A percentile compares a stretch with the other conserved stretches of the same genome.
Conservation (phyloP, 2,113 vertebrate species). For the Epinephelus fuscoguttatus region DNA sequence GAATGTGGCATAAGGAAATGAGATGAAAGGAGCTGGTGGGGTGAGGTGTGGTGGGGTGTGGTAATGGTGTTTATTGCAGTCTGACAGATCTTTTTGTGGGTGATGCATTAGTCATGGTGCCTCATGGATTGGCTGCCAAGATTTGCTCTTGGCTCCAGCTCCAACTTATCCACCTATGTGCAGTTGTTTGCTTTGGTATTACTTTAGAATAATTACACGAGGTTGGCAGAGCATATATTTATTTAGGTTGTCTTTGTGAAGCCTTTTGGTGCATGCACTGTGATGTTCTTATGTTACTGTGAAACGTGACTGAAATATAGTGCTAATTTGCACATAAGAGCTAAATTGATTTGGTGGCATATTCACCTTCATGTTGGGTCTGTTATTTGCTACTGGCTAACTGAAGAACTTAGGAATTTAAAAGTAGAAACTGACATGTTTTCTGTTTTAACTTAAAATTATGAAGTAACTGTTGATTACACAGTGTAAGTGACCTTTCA, state of each 20-base stretch:
- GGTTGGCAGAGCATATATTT: conserved; percentile 13
- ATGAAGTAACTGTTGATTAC: no score
- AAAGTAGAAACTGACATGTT: no score
- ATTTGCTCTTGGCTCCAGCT: conserved; percentile 43
- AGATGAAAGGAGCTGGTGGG: not conserved
- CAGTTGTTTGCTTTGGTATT: conserved; percentile 25
- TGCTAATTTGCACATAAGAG: not conserved
- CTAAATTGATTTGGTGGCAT: not conserved
- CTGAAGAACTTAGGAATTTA: not conserved
- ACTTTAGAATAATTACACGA: conserved; percentile 23
- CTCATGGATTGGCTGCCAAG: conserved; percentile 40
- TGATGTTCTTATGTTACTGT: not conserved
- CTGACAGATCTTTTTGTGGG: conserved; percentile 55
- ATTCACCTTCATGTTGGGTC: not conserved
- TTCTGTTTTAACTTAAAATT: no score
- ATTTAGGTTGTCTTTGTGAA: conserved; percentile 5
- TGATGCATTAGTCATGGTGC: conserved; percentile 53
- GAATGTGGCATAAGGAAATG: not conserved
- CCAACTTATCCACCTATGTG: conserved; percentile 36
- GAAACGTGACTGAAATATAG: not conserved
- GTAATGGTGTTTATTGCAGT: conserved; percentile 20
- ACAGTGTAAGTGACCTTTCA: no score
- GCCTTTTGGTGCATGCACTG: not conserved
- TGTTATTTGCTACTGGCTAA: not conserved
- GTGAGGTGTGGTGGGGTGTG: not conserved